Percentiles rank a stretch among this genome's conserved stretches.
phyloP scores from a whole-genome alignment of 2,797 vertebrate genomes.

The Myripristis jacobus region DNA sequence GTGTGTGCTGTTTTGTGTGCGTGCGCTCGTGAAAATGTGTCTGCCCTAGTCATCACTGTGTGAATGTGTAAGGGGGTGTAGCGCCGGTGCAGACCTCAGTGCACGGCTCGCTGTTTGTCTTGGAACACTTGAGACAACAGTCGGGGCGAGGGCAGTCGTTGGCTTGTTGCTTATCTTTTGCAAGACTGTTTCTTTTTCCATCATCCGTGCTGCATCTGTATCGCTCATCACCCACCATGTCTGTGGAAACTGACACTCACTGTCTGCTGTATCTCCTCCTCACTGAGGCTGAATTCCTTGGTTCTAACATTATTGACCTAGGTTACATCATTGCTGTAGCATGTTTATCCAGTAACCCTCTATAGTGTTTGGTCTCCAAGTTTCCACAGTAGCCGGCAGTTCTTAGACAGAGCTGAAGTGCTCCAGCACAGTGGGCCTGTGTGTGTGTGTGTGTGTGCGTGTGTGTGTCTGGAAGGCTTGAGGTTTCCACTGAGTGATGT shows the following conservation, averaged over 20 bases:
- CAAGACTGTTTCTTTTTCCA: conserved; percentile 34
- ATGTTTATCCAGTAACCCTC: conserved; percentile 8
- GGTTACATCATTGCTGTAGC: conserved; percentile 12
- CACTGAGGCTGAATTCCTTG: background rate
- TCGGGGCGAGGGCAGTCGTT: background rate
- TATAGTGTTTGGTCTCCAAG: conserved; percentile 25
- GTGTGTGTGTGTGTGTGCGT: too few species aligned
- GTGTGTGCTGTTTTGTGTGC: conserved; percentile 21
- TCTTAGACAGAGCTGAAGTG: conserved; percentile 10
- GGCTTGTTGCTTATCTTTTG: conserved; percentile 21
- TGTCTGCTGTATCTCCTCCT: background rate
- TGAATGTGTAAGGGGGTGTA: conserved; percentile 29
- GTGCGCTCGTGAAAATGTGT: conserved; percentile 17
- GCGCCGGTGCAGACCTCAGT: background rate
- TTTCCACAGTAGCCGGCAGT: conserved; percentile 48
- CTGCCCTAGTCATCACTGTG: conserved; percentile 39
- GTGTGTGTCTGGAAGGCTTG: conserved; percentile 54
- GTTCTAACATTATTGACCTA: conserved; percentile 10
- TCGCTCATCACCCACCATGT: conserved; percentile 39
- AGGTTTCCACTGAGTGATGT: conserved; percentile 74
- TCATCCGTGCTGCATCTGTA: conserved; percentile 24
- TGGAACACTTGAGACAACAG: conserved; percentile 44
- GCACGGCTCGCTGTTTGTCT: conserved; percentile 27
- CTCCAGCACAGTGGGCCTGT: conserved; percentile 59
- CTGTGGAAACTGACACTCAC: too few species aligned